Base-by-base conservation (phyloP, 2,888 invertebrate genomes). In the Anoplius nigerrimus region DNA sequence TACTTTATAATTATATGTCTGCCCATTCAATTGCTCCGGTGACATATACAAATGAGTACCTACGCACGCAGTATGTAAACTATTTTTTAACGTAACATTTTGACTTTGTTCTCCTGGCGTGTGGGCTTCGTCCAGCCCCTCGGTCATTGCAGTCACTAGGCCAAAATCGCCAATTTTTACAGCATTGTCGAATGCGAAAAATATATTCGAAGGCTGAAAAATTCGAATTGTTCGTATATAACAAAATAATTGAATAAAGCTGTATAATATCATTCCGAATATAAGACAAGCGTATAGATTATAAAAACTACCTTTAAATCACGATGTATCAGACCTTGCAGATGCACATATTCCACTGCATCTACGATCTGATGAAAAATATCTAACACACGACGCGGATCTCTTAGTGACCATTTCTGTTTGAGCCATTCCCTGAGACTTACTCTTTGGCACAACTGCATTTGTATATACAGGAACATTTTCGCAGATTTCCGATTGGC, bases 81-180 rank as follows among this genome's bases (percentile, higher is more conserved):
- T 89, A 57, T 90, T 78, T 0, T 82, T 87, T 15, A 27, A 82
- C 83, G 18, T 81, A 80, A 62, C 74, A 67, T 71, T 84, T 83
- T 65, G 87, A 80, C 78, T 86, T 78, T 66, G 82, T 72, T 72
- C 69, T 18, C 74, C 70, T 3, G 82, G 80, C 5, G 82, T 84
- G 66, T 74, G 78, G 0, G 84, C 82, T 58, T 86, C 85, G 72
- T 89, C 87, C 21, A 88, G 89, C 62, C 90, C 90, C 79, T 93
- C 93, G 54, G 92, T 91, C 92, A 95, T 95, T 21, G 95, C 94
- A 3, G 98, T 98, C 13, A 97, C 99, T n/a, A 99, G 92, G 0
- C 99, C 99, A 90, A 99, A 99, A 90, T 99, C 99, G 0, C 99
- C 99, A 63, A 99, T 95, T 91, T 99, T 99, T 8, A 99, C 93